phyloP scores from a whole-genome alignment of 2,113 vertebrate genomes.

The Heterotis niloticus region DNA sequence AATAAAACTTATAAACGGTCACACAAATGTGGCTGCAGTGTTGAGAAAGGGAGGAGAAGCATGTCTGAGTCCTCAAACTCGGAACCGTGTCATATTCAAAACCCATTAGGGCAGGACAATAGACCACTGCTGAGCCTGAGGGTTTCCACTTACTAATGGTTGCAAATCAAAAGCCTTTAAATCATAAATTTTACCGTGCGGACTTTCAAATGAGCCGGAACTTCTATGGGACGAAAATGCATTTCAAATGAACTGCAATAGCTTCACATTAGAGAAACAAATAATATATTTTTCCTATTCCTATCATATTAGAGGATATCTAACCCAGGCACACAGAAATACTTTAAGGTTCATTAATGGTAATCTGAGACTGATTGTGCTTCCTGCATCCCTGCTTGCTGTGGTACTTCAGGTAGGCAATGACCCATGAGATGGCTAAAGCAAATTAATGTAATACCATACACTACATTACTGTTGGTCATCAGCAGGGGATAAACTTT shows the following conservation, averaged over 20 bases:
- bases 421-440: constrained; percentile 14
- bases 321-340: neutral
- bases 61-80: neutral
- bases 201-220: constrained; percentile 15
- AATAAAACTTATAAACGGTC: too few relatives aligned
- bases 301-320: neutral
- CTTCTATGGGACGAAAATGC: neutral
- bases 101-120: neutral
- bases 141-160: neutral
- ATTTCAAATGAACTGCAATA: neutral
- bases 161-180: neutral
- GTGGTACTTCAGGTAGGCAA: constrained; percentile 5
- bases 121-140: neutral
- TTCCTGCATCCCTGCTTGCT: constrained; percentile 17
- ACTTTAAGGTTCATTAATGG: constrained; percentile 18
- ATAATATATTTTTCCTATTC: constrained; percentile 8
- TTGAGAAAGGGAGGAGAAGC: too few relatives aligned
- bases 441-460: constrained; percentile 21
- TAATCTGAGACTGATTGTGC: constrained; percentile 10
- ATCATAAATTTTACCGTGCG: neutral
- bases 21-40: too few relatives aligned
- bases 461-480: neutral
- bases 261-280: constrained; percentile 1
- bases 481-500: neutral
- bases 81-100: neutral